Evolutionary conservation across 64 coral and sea anemone genomes (phyloP), one percentile per base, ranked within the genome.

Genomic region (Trachythela sp.): DNA sequence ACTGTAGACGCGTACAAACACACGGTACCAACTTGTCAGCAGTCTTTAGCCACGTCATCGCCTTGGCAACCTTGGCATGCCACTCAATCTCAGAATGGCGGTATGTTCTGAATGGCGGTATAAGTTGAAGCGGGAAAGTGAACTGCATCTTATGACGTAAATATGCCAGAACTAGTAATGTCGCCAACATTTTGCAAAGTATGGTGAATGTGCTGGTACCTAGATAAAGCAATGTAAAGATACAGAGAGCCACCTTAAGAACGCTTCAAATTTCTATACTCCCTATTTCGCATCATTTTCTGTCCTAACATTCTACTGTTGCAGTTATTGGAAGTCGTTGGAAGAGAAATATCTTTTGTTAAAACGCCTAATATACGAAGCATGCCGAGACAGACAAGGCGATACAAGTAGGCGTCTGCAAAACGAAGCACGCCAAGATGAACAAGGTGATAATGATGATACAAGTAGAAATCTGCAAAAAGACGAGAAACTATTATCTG

Each of bases 31-130:
- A 39, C 15, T 22, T 35, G 37, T 80, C 75, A 80, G 75, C 75
- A 29, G 75, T 80, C 37, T 80, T 80, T 20, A 80, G 32, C 75
- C 75, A 80, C 37, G 75, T 80, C 37, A 80, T 35, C 26, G 75
- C 75, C 33, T 35, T 80, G 20, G 15, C 75, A 30, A 80, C 33
- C 20, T 80, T 35, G 8, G 75, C 26, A 0, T 80, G 31, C 75
- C 30, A 80, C 2, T 80, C 3, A 22, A 22, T 17, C 3, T 30
- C 75, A 80, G 75, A 30, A 1, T 37, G 9, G 1, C 35, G 27
- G 2, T n/a, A 29, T 22, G 75, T 17, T 34, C 20, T 30, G 75
- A 80, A 80, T 15, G 75, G 75, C 2, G 33, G 75, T 8, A 36
- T 29, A 80, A 80, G 33, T 39, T 37, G 75, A 35, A 80, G 30